phyloP scores from a whole-genome alignment of 2,113 vertebrate genomes.

The Grammomys surdaster region DNA sequence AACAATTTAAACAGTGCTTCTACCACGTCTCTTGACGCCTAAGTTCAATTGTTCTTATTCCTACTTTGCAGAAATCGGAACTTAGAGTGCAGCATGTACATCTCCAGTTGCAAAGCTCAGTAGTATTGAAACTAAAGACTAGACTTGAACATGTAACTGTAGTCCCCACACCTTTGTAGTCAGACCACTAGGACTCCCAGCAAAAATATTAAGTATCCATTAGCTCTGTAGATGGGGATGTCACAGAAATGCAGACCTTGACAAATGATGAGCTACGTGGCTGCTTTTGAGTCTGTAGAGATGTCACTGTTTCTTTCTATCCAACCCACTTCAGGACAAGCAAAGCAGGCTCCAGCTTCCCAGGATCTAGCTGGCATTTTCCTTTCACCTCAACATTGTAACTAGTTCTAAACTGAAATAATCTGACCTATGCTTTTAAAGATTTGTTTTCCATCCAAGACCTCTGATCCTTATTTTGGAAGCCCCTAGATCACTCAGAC shows the following conservation, averaged over 20 bases:
- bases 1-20: neutral
- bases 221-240: neutral
- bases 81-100: neutral
- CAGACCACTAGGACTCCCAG: neutral
- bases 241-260: neutral
- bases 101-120: neutral
- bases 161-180: neutral
- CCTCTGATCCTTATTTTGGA: neutral
- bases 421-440: neutral
- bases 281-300: neutral
- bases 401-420: slow-evolving; percentile 1
- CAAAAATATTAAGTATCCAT: neutral
- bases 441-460: neutral
- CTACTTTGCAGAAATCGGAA: slow-evolving; percentile 16
- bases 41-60: neutral
- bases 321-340: neutral
- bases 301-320: neutral
- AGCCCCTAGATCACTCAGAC: neutral
- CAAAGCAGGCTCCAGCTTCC: neutral
- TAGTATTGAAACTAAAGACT: neutral
- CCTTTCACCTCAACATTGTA: slow-evolving; percentile 2
- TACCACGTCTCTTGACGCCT: neutral
- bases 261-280: neutral
- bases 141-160: neutral
- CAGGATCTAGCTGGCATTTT: neutral